These are phyloP conservation scores for Dasyurus viverrinus DNA, from an alignment of 2,113 vertebrate species.

Conservation along the genomic window DNA sequence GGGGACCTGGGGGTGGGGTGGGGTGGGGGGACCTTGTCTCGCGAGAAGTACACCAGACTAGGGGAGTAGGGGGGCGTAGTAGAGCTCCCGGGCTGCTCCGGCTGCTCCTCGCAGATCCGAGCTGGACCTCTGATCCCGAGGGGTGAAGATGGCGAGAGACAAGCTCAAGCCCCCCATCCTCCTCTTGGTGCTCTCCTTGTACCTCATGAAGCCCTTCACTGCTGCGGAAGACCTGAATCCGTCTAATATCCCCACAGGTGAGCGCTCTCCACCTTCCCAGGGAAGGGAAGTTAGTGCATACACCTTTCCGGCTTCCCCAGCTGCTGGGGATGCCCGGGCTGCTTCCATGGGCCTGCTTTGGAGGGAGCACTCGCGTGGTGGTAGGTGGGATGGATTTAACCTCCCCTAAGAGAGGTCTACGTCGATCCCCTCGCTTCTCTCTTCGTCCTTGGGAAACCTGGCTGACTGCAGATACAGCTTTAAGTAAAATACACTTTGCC, in stretches of 20 bases:
- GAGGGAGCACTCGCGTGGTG: not conserved
- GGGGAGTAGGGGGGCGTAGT: conserved; percentile 33
- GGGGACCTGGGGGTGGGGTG: not conserved
- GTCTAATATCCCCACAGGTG: conserved; percentile 85
- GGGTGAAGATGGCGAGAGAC: conserved; percentile 77
- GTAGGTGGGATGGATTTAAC: not conserved
- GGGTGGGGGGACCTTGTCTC: conserved; percentile 48
- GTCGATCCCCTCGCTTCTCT: not conserved
- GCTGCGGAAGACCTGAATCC: conserved; percentile 49
- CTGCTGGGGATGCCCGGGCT: not conserved
- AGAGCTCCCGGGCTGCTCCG: not conserved
- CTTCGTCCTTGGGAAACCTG: not conserved
- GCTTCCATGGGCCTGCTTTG: not conserved
- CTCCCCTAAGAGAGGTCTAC: not conserved
- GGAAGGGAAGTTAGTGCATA: not conserved
- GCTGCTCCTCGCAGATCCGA: not conserved
- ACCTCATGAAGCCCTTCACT: not conserved
- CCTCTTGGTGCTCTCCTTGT: conserved; percentile 61
- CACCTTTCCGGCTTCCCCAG: rapidly evolving
- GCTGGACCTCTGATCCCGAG: not conserved
- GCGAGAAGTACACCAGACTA: conserved; percentile 38
- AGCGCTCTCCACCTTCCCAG: conserved; percentile 16
- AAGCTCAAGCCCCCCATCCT: conserved; percentile 64
- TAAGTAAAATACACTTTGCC: not conserved
- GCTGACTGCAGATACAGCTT: not conserved